phyloP scores from a whole-genome alignment of 2,113 vertebrate genomes.

The Falcunculus frontatus region DNA sequence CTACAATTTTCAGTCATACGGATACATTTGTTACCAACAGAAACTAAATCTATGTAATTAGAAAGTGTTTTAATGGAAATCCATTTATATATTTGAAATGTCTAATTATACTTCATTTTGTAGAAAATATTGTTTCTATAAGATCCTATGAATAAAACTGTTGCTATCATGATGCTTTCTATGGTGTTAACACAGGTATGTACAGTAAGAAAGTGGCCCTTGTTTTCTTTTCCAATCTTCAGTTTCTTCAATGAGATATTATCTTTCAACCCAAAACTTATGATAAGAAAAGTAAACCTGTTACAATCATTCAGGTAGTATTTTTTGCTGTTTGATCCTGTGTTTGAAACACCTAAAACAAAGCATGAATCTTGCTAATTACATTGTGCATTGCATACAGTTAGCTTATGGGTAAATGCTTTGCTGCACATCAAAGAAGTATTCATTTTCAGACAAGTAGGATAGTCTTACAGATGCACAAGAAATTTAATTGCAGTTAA shows the following conservation, averaged over 20 bases:
- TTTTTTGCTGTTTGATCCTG: background rate
- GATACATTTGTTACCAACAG: background rate
- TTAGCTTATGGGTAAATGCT: background rate
- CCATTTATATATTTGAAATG: background rate
- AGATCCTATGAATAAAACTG: background rate
- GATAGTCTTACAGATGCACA: background rate
- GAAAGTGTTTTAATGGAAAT: background rate
- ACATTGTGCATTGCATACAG: background rate
- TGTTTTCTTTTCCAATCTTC: background rate
- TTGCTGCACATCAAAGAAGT: background rate
- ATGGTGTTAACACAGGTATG: background rate
- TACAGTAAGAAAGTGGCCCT: background rate
- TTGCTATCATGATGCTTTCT: background rate
- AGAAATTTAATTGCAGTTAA: constrained; percentile 30
- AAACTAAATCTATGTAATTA: background rate
- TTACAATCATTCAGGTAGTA: background rate
- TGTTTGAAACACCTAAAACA: background rate
- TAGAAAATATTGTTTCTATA: background rate
- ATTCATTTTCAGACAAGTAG: background rate
- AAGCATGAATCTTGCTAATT: background rate
- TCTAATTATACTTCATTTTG: background rate
- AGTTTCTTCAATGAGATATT: background rate
- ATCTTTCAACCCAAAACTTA: background rate
- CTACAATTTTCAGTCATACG: background rate
- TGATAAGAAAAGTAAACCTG: background rate